Conservation (phyloP, 2,113 vertebrate genomes). For the Empidonax alnorum region DNA sequence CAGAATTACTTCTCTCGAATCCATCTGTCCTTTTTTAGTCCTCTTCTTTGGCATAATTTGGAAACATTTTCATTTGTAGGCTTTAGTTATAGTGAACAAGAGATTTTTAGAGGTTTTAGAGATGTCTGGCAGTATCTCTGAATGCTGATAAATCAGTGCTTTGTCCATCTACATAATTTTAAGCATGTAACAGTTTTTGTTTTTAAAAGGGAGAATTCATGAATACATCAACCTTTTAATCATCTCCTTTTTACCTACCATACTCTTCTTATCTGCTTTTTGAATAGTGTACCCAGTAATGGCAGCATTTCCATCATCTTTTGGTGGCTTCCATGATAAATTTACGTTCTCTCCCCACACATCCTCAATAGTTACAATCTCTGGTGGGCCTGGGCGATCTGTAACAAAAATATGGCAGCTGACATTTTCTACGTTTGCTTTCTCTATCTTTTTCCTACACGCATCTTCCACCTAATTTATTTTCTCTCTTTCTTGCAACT, state of each 20-base stretch:
- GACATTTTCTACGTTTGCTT: not conserved
- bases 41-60: not conserved
- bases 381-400: constrained; percentile 94
- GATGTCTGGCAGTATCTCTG: not conserved
- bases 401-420: not conserved
- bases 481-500: not conserved
- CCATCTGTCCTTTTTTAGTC: not conserved
- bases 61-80: not conserved
- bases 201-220: not conserved
- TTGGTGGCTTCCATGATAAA: constrained; percentile 91
- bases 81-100: not conserved
- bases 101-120: not conserved
- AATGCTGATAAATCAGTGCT: not conserved
- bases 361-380: constrained; percentile 88
- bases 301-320: constrained; percentile 90
- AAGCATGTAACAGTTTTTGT: not conserved
- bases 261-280: constrained; percentile 98
- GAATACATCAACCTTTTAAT: not conserved
- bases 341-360: constrained; percentile 96
- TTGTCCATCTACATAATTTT: not conserved
- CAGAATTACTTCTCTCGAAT: not conserved
- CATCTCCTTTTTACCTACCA: constrained; percentile 77
- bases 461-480: not conserved
- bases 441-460: not conserved
- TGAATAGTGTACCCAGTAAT: constrained; percentile 98